Evolutionary conservation across 2,888 invertebrate species (phyloP).

Genomic region (Dermolepida albohirtum): DNA sequence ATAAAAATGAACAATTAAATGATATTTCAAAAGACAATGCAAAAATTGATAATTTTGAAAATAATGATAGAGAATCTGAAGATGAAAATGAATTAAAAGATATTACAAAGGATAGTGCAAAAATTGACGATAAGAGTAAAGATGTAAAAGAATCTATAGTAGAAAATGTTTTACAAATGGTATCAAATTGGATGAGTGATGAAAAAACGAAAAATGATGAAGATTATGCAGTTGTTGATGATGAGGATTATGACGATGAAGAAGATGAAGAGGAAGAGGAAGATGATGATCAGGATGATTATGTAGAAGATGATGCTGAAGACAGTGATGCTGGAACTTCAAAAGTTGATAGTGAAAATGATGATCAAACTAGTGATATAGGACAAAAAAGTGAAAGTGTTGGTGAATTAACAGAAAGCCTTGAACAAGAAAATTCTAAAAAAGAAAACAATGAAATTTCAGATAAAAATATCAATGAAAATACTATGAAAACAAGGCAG

Average conservation of each 20-base stretch:
- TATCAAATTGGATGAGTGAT: neutral
- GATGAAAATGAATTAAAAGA: slow-evolving; percentile 39
- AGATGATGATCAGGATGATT: slow-evolving; percentile 46
- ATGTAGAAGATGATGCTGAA: slow-evolving; percentile 50
- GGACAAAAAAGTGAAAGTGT: too few species aligned
- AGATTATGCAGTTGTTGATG: neutral
- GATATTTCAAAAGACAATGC: slow-evolving; percentile 56
- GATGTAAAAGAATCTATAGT: slow-evolving; percentile 4
- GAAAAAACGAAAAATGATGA: slow-evolving; percentile 5
- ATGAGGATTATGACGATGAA: neutral
- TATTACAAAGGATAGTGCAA: slow-evolving; percentile 25
- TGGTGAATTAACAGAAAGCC: too few species aligned
- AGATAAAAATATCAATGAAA: neutral
- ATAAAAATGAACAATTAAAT: slow-evolving; percentile 65
- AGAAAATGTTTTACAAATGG: neutral
- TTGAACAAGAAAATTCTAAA: too few species aligned
- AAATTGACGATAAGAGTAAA: slow-evolving; percentile 17
- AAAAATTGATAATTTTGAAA: slow-evolving; percentile 3
- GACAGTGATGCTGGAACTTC: slow-evolving; percentile 25
- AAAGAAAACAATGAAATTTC: too few species aligned
- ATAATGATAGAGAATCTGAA: slow-evolving; percentile 1
- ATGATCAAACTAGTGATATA: too few species aligned
- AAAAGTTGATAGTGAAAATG: too few species aligned
- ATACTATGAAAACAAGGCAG: slow-evolving; percentile 18
- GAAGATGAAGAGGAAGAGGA: too few species aligned